Conservation (phyloP, 1,140 invertebrate genomes). For the Ooceraea biroi region DNA sequence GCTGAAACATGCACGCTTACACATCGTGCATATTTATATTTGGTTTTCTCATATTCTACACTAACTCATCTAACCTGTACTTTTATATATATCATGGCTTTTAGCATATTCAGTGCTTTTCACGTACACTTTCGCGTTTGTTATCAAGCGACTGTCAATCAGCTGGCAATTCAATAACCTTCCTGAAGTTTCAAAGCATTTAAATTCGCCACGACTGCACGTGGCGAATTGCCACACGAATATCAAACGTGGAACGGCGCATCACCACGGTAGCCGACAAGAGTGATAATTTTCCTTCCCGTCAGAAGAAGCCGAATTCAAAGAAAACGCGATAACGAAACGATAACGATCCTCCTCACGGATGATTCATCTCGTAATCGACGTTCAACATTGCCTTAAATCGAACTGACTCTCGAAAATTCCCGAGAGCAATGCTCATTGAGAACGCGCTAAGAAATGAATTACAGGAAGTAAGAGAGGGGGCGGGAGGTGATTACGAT, state of each 20-base stretch:
- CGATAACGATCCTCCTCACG: constrained; percentile 57
- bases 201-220: not conserved
- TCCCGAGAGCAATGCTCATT: not conserved
- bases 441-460: not conserved
- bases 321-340: constrained; percentile 8
- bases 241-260: too few relatives aligned
- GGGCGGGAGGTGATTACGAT: not conserved
- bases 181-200: not conserved
- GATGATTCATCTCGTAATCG: not conserved
- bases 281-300: not conserved
- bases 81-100: not conserved
- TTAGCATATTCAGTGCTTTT: not conserved
- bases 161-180: not conserved
- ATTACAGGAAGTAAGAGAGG: not conserved
- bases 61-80: not conserved
- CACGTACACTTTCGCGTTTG: not conserved
- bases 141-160: not conserved
- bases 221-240: not conserved
- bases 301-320: not conserved
- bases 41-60: too few relatives aligned
- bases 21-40: too few relatives aligned
- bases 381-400: not conserved
- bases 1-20: too few relatives aligned
- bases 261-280: not conserved
- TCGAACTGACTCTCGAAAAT: not conserved